These are phyloP conservation scores for Drosophila mimetica DNA, from an alignment of 2,888 invertebrate genomes.

Conservation along the genomic window DNA sequence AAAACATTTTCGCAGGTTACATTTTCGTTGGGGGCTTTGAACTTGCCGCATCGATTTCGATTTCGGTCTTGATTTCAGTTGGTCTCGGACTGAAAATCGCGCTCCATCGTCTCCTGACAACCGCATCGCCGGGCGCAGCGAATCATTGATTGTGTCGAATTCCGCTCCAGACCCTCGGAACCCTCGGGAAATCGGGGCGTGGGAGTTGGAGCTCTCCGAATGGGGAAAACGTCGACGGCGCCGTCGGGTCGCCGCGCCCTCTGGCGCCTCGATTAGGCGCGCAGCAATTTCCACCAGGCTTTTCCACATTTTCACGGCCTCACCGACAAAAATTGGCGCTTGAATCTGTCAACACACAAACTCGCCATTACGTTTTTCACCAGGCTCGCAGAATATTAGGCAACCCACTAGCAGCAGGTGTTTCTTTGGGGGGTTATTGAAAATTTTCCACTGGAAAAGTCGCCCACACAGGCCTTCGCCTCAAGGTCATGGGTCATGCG, in stretches of 20 bases:
- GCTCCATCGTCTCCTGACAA: slow-evolving; percentile 70
- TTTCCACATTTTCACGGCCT: slow-evolving; percentile 13
- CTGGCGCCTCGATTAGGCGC: slow-evolving; percentile 80
- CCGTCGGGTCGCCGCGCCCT: slow-evolving; percentile 75
- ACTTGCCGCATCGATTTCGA: slow-evolving; percentile 44
- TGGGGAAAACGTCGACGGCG: slow-evolving; percentile 72
- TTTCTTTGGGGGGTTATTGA: slow-evolving; percentile 16
- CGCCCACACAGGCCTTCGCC: slow-evolving; percentile 25
- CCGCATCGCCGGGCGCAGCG: slow-evolving; percentile 65
- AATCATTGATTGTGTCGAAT: slow-evolving; percentile 72
- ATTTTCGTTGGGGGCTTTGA: slow-evolving; percentile 33
- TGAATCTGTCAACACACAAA: slow-evolving; percentile 75
- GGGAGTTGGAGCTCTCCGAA: slow-evolving; percentile 18
- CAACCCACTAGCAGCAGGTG: slow-evolving; percentile 14
- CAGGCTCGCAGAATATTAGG: slow-evolving; percentile 64
- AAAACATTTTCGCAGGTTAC: slow-evolving; percentile 43
- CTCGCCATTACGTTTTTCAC: slow-evolving; percentile 78
- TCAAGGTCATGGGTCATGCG: slow-evolving; percentile 81
- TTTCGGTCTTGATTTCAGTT: slow-evolving; percentile 10
- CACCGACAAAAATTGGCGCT: slow-evolving; percentile 62
- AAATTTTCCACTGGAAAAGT: slow-evolving; percentile 17
- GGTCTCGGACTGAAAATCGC: slow-evolving; percentile 31
- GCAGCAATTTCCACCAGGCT: slow-evolving; percentile 46
- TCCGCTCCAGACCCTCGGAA: slow-evolving; percentile 8
- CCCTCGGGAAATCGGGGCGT: slow-evolving; percentile 20